Conservation (phyloP, 2,797 vertebrate genomes). For the Gymnothorax reevesii region DNA sequence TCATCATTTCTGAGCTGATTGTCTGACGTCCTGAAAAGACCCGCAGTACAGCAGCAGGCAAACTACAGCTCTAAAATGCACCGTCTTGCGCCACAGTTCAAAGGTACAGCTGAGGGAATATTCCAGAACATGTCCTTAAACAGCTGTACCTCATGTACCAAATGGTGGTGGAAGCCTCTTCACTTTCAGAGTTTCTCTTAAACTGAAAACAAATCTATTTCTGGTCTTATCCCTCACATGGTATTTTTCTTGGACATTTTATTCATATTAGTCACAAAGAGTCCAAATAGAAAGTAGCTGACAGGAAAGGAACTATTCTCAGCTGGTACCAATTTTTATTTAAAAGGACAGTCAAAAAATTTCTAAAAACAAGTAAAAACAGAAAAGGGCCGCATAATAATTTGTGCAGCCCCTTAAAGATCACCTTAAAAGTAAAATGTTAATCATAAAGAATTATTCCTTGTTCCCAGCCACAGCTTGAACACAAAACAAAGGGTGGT, state of each 20-base stretch:
- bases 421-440: background rate
- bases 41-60: background rate
- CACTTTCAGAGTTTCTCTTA: background rate
- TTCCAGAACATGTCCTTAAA: background rate
- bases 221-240: constrained; percentile 3
- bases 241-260: constrained; percentile 20
- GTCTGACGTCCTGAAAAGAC: background rate
- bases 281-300: background rate
- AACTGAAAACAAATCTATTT: constrained; percentile 9
- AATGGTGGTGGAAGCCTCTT: background rate
- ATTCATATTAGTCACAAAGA: background rate
- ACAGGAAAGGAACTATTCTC: background rate
- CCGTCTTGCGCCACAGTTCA: background rate
- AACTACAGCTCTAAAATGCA: background rate
- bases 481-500: background rate
- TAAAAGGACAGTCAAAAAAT: background rate
- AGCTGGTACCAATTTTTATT: background rate
- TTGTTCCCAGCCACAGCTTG: background rate
- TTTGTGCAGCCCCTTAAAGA: background rate
- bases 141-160: background rate
- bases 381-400: background rate
- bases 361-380: background rate
- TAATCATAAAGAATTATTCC: background rate
- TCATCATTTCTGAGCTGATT: too few species aligned
- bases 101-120: background rate